These are phyloP conservation scores for Drosophila acutilabella DNA, from an alignment of 2,888 invertebrate species.

Conservation along the genomic window DNA sequence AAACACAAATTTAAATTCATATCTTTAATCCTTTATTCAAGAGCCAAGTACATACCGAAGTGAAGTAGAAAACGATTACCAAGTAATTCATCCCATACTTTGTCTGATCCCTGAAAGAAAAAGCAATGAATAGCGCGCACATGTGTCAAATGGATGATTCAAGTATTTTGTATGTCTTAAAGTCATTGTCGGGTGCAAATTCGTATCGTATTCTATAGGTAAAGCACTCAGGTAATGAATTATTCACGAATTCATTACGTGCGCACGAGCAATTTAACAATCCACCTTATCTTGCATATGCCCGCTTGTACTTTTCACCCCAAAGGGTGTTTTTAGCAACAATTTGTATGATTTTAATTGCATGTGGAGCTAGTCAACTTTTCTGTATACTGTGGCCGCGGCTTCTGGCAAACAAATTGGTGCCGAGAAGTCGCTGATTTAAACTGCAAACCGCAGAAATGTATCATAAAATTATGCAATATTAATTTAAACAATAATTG, in stretches of 20 bases:
- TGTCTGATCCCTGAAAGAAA: slow-evolving; percentile 22
- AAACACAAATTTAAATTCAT: neutral
- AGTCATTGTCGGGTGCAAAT: slow-evolving; percentile 20
- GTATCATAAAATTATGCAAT: slow-evolving; percentile 70
- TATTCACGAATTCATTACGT: slow-evolving; percentile 74
- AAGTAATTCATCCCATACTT: slow-evolving; percentile 10
- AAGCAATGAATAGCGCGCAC: slow-evolving; percentile 24
- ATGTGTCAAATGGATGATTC: slow-evolving; percentile 31
- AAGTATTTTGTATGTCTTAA: slow-evolving; percentile 43
- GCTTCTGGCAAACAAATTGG: slow-evolving; percentile 13
- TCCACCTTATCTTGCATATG: neutral
- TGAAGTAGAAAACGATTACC: slow-evolving; percentile 27
- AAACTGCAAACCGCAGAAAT: slow-evolving; percentile 50
- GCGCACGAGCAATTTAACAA: slow-evolving; percentile 48
- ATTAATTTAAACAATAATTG: slow-evolving; percentile 69
- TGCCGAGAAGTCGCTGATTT: slow-evolving; percentile 9
- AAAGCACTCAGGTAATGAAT: slow-evolving; percentile 58
- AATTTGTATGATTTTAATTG: slow-evolving; percentile 67
- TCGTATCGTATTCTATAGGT: slow-evolving; percentile 24
- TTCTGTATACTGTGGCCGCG: slow-evolving; percentile 18
- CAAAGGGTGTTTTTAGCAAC: slow-evolving; percentile 25
- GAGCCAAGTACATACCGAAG: slow-evolving; percentile 12
- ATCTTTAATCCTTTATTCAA: neutral
- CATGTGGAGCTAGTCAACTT: slow-evolving; percentile 37
- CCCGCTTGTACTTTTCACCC: neutral